Conservation (phyloP, 2,888 invertebrate species). For the Caenorhabditis virilis region DNA sequence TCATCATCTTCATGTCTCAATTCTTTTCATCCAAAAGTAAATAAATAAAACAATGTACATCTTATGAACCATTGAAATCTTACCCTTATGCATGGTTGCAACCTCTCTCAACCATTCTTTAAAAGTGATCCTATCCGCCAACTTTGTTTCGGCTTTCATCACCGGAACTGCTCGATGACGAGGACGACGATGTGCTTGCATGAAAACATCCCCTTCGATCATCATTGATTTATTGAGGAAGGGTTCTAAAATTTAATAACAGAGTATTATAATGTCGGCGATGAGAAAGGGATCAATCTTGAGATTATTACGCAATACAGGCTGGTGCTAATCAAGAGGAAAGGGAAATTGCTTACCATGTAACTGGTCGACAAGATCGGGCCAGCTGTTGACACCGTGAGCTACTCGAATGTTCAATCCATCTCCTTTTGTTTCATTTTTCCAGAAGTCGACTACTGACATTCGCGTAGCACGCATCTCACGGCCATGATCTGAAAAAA, state of each 20-base stretch:
- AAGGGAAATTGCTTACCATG: conserved; percentile 50
- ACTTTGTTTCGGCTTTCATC: conserved; percentile 47
- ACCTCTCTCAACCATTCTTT: conserved; percentile 66
- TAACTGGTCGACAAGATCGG: conserved; percentile 55
- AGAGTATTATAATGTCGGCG: too few relatives aligned
- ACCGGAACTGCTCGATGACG: conserved; percentile 56
- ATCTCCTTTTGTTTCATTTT: conserved; percentile 57
- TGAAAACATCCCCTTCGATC: conserved; percentile 58
- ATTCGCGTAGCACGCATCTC: conserved; percentile 58
- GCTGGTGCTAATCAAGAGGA: not conserved
- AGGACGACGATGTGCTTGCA: conserved; percentile 50
- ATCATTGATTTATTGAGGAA: conserved; percentile 60
- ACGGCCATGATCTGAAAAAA: conserved; percentile 44
- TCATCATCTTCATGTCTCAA: not conserved
- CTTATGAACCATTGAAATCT: conserved; percentile 1
- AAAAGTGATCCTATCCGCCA: conserved; percentile 63
- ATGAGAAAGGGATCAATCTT: too few relatives aligned
- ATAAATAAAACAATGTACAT: not conserved
- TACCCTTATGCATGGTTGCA: conserved; percentile 62
- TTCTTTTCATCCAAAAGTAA: not conserved
- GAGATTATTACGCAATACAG: not conserved
- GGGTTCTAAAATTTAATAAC: conserved; percentile 58
- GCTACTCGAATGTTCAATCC: conserved; percentile 55
- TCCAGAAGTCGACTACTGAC: conserved; percentile 61
- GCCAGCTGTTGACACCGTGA: conserved; percentile 58